phyloP scores from a whole-genome alignment of 2,113 vertebrate genomes.

The Apistogramma diplotaenia region DNA sequence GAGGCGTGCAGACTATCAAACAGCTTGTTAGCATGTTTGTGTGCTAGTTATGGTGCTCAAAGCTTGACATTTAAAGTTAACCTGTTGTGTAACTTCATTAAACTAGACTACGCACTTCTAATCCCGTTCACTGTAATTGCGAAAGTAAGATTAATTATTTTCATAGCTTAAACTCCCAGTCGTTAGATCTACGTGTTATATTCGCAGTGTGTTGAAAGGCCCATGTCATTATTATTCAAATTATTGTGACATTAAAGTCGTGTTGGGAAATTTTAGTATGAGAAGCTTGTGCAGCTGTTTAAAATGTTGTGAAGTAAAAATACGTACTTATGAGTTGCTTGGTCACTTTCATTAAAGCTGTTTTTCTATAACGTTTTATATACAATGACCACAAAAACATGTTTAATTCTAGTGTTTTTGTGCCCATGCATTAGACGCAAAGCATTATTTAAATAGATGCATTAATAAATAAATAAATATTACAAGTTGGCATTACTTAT shows the following conservation, averaged over 20 bases:
- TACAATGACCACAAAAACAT: neutral
- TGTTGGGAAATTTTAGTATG: neutral
- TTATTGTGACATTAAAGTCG: neutral
- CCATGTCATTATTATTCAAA: neutral
- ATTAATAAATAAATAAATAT: no score
- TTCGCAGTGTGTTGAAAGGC: neutral
- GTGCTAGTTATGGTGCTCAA: neutral
- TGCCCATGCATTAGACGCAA: neutral
- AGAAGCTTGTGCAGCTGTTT: neutral
- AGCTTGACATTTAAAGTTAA: neutral
- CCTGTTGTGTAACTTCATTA: conserved; percentile 20
- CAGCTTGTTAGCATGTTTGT: neutral
- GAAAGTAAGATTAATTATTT: neutral
- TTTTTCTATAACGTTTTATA: neutral
- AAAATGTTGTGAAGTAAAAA: neutral
- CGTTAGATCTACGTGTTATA: neutral
- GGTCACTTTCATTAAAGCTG: neutral
- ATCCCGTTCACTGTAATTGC: neutral
- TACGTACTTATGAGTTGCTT: neutral
- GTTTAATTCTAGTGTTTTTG: neutral
- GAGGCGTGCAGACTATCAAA: neutral
- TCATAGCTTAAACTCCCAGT: neutral
- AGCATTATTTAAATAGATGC: neutral
- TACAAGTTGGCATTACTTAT: neutral
- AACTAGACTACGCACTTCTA: neutral